These are phyloP conservation scores for Theodoxus fluviatilis DNA, from an alignment of 2,888 invertebrate genomes.

Conservation along the genomic window DNA sequence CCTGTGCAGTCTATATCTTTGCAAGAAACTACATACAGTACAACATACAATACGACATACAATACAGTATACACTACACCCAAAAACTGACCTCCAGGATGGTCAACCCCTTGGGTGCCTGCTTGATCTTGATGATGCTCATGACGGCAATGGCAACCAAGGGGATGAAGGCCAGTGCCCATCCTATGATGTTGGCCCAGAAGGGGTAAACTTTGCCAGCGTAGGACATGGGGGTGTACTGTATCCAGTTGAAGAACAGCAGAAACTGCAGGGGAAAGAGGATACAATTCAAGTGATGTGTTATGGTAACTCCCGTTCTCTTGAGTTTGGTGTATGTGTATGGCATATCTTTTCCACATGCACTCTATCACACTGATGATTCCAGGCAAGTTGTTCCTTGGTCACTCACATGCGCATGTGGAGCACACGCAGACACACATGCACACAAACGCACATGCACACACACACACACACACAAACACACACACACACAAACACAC, in stretches of 20 bases:
- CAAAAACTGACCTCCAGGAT: conserved; percentile 53
- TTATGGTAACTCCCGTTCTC: too few species aligned
- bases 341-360: too few species aligned
- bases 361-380: too few species aligned
- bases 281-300: background rate
- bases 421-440: background rate
- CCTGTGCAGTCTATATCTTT: too few species aligned
- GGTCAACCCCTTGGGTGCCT: conserved; percentile 51
- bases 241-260: conserved; percentile 80
- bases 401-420: background rate
- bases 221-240: conserved; percentile 78
- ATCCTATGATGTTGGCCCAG: conserved; percentile 82
- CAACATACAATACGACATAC: too few species aligned
- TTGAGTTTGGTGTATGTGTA: too few species aligned
- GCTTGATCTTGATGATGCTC: conserved; percentile 51
- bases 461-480: too few species aligned
- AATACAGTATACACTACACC: too few species aligned
- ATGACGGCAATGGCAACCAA: conserved; percentile 71
- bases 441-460: conserved; percentile 12
- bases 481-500: too few species aligned
- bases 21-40: too few species aligned
- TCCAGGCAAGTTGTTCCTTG: background rate
- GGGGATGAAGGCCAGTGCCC: conserved; percentile 78
- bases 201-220: conserved; percentile 76
- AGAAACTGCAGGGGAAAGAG: conserved; percentile 71